Base-by-base conservation (phyloP, 1,140 invertebrate species). In the Atopsyche davidsoni region DNA sequence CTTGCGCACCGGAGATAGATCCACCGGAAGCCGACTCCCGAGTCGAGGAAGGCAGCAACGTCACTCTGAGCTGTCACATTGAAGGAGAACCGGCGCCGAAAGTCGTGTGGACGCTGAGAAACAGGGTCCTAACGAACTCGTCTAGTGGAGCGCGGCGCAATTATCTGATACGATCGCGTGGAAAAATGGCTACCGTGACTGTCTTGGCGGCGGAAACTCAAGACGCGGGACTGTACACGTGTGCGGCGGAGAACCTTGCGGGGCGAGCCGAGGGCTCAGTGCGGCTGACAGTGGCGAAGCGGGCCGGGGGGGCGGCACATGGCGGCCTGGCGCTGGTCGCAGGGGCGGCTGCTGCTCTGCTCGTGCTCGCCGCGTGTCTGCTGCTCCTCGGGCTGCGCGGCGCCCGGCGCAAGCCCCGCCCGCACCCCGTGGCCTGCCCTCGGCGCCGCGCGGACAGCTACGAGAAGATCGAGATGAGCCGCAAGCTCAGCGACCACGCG, bases 201-300 rank as follows among this genome's bases (percentile, higher is more conserved):
- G 82, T 90, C 47, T 75, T 80, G 42, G 77, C 79, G 13, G 78
- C 80, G 1, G 83, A 85, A 46, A 62, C 79, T 24, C 78, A 80
- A 63, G 86, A 90, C 65, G 76, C 83, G 16, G 85, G 85, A 19
- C 69, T 78, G 11, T 89, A 87, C 63, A 78, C 77, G 6, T 90
- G 87, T 61, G 75, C 77, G 16, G 86, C 85, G 1, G 83, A 86
- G 63, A 90, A 88, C 63, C 79, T 81, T 65, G 87, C 86, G 6
- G 86, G 86, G 0, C 78, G 76, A 57, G 80, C 79, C 1, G 79
- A 85, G 64, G 79, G 80, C 23, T 80, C 79, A 58, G 79, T 89
- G 16, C 84, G 79, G 31, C 68, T 89, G 48, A 72, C 76, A 1
- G 79, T 89, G 24, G 77, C 79, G 13, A 75, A 77, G 44, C 76